These are phyloP conservation scores for Enteromius trimaculatus DNA, from an alignment of 2,797 vertebrate genomes.

Conservation along the genomic window DNA sequence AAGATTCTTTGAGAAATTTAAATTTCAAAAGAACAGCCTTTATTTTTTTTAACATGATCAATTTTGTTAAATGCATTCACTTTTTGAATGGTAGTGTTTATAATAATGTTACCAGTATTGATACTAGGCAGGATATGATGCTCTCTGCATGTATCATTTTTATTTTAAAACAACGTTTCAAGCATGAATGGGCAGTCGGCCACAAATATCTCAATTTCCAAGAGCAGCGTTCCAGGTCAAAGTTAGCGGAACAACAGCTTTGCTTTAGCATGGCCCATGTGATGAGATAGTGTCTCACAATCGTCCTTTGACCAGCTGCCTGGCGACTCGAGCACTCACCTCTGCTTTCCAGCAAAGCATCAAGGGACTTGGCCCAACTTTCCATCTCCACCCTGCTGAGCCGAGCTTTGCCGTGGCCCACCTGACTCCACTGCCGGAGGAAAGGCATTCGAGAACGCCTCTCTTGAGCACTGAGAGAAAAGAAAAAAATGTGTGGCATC, in stretches of 20 bases:
- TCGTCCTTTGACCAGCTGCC: conserved; percentile 36
- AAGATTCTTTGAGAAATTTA: not conserved
- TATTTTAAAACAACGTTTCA: not conserved
- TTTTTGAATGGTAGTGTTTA: not conserved
- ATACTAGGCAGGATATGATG: not conserved
- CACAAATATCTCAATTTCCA: conserved; percentile 20
- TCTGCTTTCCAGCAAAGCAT: conserved; percentile 72
- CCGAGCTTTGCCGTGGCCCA: conserved; percentile 69
- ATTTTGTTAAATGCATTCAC: not conserved
- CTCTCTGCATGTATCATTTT: not conserved
- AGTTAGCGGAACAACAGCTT: conserved; percentile 8
- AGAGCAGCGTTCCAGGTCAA: conserved; percentile 19
- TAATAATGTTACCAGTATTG: not conserved
- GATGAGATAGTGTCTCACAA: not conserved
- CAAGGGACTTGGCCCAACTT: conserved; percentile 76
- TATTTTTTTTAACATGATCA: not conserved
- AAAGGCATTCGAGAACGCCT: conserved; percentile 75
- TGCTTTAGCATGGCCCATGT: not conserved
- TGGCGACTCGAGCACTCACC: conserved; percentile 71
- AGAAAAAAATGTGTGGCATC: conserved; percentile 19
- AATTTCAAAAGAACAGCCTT: not conserved
- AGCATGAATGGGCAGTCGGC: not conserved
- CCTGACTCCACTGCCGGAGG: conserved; percentile 79
- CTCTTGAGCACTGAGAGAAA: conserved; percentile 62
- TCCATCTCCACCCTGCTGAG: conserved; percentile 74